Evolutionary conservation across 2,888 invertebrate species (phyloP).

Genomic region (Pristionchus maxplancki): DNA sequence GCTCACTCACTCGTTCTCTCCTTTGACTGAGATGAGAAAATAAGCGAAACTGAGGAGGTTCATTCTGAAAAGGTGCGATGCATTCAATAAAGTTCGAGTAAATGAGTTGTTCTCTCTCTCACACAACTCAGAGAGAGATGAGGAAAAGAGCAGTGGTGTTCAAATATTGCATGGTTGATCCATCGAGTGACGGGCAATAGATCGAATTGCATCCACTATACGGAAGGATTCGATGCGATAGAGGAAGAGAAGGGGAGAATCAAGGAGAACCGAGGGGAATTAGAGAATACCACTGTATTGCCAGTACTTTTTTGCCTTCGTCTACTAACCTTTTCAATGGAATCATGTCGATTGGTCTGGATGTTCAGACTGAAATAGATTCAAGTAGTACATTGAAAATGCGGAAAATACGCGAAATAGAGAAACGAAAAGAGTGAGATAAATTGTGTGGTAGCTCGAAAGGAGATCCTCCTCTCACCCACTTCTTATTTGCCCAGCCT

Average conservation of each 20-base stretch:
- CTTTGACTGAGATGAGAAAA: conserved; percentile 21
- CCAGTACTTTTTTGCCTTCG: not conserved
- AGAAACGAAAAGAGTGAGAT: not conserved
- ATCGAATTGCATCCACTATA: conserved; percentile 43
- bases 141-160: conserved; percentile 31
- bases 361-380: not conserved
- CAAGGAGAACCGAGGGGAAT: not conserved
- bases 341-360: not conserved
- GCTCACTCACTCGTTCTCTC: not conserved
- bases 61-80: not conserved
- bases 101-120: not conserved
- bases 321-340: conserved; percentile 31
- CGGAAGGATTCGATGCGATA: conserved; percentile 6
- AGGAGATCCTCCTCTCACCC: not conserved
- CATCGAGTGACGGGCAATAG: conserved; percentile 7
- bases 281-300: not conserved
- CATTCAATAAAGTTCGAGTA: not conserved
- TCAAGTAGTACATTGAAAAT: not conserved
- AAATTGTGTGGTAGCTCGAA: not conserved
- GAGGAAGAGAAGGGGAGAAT: not conserved
- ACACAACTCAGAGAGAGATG: not conserved
- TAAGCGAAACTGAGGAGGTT: conserved; percentile 19
- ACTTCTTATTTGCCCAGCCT: conserved; percentile 22
- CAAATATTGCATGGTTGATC: conserved; percentile 24
- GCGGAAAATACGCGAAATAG: not conserved